Percentiles rank a stretch among this genome's conserved stretches.
phyloP scores from a whole-genome alignment of 2,888 invertebrate genomes.

The Euclidia mi region DNA sequence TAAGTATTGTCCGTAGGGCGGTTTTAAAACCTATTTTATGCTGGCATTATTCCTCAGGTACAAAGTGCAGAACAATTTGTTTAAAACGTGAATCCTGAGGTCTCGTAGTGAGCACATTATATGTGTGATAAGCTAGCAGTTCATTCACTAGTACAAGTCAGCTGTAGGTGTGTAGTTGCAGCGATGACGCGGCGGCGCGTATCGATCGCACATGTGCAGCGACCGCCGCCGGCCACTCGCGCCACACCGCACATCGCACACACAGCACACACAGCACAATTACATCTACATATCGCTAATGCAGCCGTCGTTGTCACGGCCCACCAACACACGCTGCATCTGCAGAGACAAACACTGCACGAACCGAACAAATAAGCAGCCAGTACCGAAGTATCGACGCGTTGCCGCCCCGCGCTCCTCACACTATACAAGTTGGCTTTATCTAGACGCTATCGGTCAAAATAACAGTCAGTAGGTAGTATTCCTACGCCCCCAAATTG shows the following conservation, averaged over 20 bases:
- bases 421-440: not conserved
- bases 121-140: too few relatives aligned
- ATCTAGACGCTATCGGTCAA: not conserved
- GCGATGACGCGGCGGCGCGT: conserved; percentile 7
- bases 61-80: too few relatives aligned
- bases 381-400: not conserved
- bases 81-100: too few relatives aligned
- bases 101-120: too few relatives aligned
- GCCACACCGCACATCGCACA: too few relatives aligned
- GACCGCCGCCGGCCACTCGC: not conserved
- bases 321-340: not conserved
- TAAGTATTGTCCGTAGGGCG: too few relatives aligned
- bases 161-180: not conserved
- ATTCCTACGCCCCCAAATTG: not conserved
- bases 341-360: not conserved
- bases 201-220: conserved; percentile 6
- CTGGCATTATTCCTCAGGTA: too few relatives aligned
- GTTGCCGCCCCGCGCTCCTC: not conserved
- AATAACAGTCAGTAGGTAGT: not conserved
- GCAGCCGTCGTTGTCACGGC: conserved; percentile 7
- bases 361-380: too few relatives aligned
- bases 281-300: conserved; percentile 15
- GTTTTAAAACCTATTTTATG: too few relatives aligned
- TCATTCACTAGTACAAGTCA: not conserved
- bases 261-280: too few relatives aligned